Percentiles rank a stretch among this genome's conserved stretches.
These are phyloP conservation scores for Elmis aenea DNA, from an alignment of 2,888 invertebrate species.

Conservation along the genomic window DNA sequence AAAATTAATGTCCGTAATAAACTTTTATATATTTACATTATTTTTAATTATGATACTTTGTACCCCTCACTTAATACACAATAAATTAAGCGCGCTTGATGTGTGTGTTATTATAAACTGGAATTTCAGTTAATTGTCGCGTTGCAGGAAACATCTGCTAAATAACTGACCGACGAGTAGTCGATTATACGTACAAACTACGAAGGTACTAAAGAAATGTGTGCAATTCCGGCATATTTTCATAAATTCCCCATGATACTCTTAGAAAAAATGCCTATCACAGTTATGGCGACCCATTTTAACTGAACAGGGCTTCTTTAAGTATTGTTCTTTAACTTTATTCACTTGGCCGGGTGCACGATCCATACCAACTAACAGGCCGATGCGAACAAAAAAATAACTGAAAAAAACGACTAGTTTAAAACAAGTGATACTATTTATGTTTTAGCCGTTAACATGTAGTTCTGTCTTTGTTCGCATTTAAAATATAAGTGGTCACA, in stretches of 20 bases:
- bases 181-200: too few relatives aligned
- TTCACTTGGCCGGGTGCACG: conserved; percentile 7
- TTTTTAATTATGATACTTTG: too few relatives aligned
- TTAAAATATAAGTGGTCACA: conserved; percentile 8
- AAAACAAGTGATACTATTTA: conserved; percentile 26
- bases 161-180: too few relatives aligned
- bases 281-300: conserved; percentile 2
- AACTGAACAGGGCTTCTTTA: background rate
- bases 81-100: too few relatives aligned
- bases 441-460: conserved; percentile 23
- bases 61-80: too few relatives aligned
- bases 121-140: too few relatives aligned
- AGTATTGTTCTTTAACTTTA: conserved; percentile 1
- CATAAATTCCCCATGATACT: conserved; percentile 9
- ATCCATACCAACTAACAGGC: conserved; percentile 14
- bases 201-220: conserved; percentile 8
- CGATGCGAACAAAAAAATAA: conserved; percentile 17
- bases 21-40: too few relatives aligned
- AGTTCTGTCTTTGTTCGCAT: conserved; percentile 10
- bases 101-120: too few relatives aligned
- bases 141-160: too few relatives aligned
- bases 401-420: conserved; percentile 22
- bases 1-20: too few relatives aligned
- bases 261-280: conserved; percentile 8
- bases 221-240: conserved; percentile 8